These are phyloP conservation scores for Sebastes aleutianus DNA, from an alignment of 2,797 vertebrate species.

Conservation along the genomic window DNA sequence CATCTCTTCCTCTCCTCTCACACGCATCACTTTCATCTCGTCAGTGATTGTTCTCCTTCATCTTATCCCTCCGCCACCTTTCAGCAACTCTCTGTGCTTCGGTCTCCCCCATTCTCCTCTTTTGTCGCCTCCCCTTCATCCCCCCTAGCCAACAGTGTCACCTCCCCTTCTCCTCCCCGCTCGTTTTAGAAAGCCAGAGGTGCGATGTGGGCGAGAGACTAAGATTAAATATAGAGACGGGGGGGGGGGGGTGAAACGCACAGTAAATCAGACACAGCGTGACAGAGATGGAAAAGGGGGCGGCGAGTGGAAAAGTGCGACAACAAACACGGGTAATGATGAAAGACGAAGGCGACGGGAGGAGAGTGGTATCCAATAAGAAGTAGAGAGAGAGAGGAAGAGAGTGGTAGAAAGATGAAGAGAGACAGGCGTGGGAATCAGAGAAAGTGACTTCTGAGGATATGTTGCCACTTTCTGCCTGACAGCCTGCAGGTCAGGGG, in stretches of 20 bases:
- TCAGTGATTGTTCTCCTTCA: conserved; percentile 31
- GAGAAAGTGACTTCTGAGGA: conserved; percentile 35
- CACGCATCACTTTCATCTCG: conserved; percentile 32
- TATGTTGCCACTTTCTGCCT: conserved; percentile 32
- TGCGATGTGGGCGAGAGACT: conserved; percentile 58
- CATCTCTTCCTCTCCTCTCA: conserved; percentile 5
- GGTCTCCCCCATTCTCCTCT: background rate
- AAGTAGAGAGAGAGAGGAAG: background rate
- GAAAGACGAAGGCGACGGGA: conserved; percentile 27
- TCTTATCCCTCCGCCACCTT: conserved; percentile 23
- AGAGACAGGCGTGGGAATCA: background rate
- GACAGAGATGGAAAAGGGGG: conserved; percentile 48
- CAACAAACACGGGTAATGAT: conserved; percentile 56
- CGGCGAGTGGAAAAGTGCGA: conserved; percentile 41
- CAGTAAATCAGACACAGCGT: conserved; percentile 51
- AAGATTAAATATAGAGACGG: conserved; percentile 61
- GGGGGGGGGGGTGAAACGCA: background rate
- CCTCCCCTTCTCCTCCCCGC: conserved; percentile 52
- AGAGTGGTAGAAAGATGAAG: background rate
- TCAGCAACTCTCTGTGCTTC: conserved; percentile 8
- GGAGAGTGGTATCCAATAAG: conserved; percentile 3
- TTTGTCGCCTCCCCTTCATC: conserved; percentile 25
- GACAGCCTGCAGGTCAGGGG: conserved; percentile 51
- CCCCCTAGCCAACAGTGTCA: conserved; percentile 23
- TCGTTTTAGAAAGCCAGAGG: conserved; percentile 64